Base-by-base conservation (phyloP, 2,113 vertebrate genomes). In the Periophthalmus modestus region DNA sequence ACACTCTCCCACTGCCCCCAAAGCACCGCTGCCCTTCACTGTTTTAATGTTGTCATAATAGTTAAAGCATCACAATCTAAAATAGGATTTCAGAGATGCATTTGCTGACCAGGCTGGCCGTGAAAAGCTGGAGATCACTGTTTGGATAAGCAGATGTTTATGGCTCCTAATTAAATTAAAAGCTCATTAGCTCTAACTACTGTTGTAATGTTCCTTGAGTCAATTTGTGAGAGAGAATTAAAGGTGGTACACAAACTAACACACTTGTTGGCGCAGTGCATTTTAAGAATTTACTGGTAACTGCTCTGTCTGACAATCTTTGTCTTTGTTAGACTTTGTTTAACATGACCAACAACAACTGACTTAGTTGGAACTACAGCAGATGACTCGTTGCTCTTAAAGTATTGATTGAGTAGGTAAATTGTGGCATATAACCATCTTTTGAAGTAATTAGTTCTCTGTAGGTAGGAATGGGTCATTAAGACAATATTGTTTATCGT, bases 201-300 rank as follows among this genome's bases (percentile, higher is more conserved):
- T 7, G 3, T 39, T 65, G 36, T 43, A 47, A 15, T 54, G 23
- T 7, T 7, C 33, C 46, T 21, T n/a, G 24, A 52, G 16, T 47
- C 66, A 34, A 33, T 10, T 43, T 11, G 15, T 36, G 47, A 48
- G 9, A 14, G 73, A 43, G 43, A 55, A 55, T 75, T 62, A 16
- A 61, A 62, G 23, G 71, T 68, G 52, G 59, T n/a, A 48, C 69
- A 65, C 81, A 79, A 81, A 77, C 63, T 84, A 85, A 89, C 72
- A 68, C 73, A 77, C 21, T 48, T 63, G 34, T 11, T 50, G 24
- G 73, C 69, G 63, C 39, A 67, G 19, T 39, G 43, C 18, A 36
- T 13, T 65, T 10, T 65, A n/a, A 62, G 59, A 62, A 34, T 18
- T 34, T 18, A 55, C 19, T n/a, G 7, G n/a, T 55, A 55, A 21